Evolutionary conservation across 2,113 vertebrate genomes (phyloP), one percentile per base, ranked within the genome.

Genomic region (Myiagra hebetior): DNA sequence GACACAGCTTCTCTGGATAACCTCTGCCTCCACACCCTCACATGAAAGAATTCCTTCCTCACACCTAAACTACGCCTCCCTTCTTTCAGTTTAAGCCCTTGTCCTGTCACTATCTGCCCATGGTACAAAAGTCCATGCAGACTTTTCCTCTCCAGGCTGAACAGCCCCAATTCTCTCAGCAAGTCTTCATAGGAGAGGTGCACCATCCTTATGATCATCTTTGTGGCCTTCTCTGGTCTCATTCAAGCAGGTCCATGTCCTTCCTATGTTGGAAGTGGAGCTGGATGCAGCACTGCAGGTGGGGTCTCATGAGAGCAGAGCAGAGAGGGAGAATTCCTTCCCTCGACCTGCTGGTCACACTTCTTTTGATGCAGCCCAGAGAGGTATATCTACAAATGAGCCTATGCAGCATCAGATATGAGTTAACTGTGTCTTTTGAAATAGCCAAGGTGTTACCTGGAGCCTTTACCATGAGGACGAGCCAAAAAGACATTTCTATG

Each of bases 211-310:
- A 4, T 15, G 7, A 55, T 17, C n/a, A 8, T 18, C 24, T 41
- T 47, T 1, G 1, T 26, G 56, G 30, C 41, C 41, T 41, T 30
- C 13, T 35, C n/a, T 55, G 49, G 24, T 63, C n/a, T 41, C n/a
- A 55, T 47, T n/a, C 56, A 21, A 83, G 7, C 24, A 35, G 16
- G 20, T 60, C 11, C 53, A 22, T 5, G 15, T 31, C 24, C 20
- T 62, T 47, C 17, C 30, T 27, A 0, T 13, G 11, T 1, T 60
- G 11, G 11, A 11, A 14, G 7, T 8, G 22, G 39, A 15, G 13
- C 23, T 65, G 31, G 27, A n/a, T 11, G 23, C 46, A 89, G 39
- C 28, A 14, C 53, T 75, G 19, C 33, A 17, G n/a, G 9, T 30
- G 39, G 23, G 7, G 6, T 39, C 33, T 31, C n/a, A 30, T 2